Evolutionary conservation across 2,888 invertebrate genomes (phyloP).

Genomic region (Mylabris sibirica): DNA sequence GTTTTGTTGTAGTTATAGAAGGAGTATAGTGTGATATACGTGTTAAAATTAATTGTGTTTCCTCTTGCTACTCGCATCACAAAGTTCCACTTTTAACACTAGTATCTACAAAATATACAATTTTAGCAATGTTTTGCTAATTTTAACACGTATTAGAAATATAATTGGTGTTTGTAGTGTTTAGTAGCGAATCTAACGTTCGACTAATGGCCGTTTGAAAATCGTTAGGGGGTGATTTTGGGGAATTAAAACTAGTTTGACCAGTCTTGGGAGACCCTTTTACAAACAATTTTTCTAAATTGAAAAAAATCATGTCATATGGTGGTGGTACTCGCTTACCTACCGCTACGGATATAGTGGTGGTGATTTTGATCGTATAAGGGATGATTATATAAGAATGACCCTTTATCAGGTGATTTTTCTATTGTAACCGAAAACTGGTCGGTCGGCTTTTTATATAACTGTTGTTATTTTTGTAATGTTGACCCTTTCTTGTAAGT

Average conservation of each 20-base stretch:
- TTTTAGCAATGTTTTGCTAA: too few relatives aligned
- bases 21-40: too few relatives aligned
- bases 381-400: neutral
- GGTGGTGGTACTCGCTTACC: neutral
- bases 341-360: too few relatives aligned
- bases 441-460: neutral
- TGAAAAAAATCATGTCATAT: neutral
- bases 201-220: constrained; percentile 24
- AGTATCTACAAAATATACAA: too few relatives aligned
- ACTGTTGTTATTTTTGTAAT: neutral
- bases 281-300: neutral
- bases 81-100: too few relatives aligned
- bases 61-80: too few relatives aligned
- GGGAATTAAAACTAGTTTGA: constrained; percentile 59
- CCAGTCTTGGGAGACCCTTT: constrained; percentile 50
- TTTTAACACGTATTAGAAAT: too few relatives aligned
- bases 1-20: too few relatives aligned
- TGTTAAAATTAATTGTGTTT: too few relatives aligned
- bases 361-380: neutral
- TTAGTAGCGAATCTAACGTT: constrained; percentile 38
- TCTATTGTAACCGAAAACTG: constrained; percentile 1
- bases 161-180: too few relatives aligned
- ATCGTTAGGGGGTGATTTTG: constrained; percentile 28
- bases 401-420: constrained; percentile 12
- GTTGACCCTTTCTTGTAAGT: constrained; percentile 51